A percentile compares a stretch with the other conserved stretches of the same genome.
These are phyloP conservation scores for Artemia sinica DNA, from an alignment of 2,888 invertebrate species.

Conservation along the genomic window DNA sequence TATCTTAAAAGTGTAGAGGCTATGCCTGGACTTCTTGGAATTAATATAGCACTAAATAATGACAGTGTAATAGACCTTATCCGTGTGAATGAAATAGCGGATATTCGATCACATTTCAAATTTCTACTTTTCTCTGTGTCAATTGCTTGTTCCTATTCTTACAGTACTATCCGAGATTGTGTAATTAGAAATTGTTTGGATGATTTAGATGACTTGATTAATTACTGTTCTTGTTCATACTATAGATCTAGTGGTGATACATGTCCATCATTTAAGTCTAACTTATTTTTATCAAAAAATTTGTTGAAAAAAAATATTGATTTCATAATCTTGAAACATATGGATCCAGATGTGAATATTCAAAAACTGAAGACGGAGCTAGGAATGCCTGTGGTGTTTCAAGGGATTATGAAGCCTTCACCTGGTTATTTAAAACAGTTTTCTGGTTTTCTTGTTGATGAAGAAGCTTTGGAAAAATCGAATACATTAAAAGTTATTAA, in stretches of 20 bases:
- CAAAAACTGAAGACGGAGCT: not conserved
- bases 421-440: not conserved
- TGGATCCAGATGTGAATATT: not conserved
- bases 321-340: not conserved
- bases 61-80: too few species aligned
- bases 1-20: not conserved
- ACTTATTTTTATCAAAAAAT: not conserved
- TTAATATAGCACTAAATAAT: not conserved
- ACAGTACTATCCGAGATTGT: too few species aligned
- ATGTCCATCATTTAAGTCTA: too few species aligned
- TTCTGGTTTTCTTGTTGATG: not conserved
- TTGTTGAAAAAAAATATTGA: not conserved
- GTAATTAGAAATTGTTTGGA: too few species aligned
- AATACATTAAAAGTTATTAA: not conserved
- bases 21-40: not conserved
- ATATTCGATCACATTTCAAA: too few species aligned
- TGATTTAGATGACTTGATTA: too few species aligned
- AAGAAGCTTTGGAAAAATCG: not conserved
- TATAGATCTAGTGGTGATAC: too few species aligned
- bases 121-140: too few species aligned
- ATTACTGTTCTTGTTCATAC: not conserved
- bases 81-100: too few species aligned
- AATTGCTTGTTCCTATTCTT: too few species aligned
- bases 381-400: not conserved
- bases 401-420: not conserved